phyloP scores from a whole-genome alignment of 2,113 vertebrate genomes.

The Peromyscus californicus region DNA sequence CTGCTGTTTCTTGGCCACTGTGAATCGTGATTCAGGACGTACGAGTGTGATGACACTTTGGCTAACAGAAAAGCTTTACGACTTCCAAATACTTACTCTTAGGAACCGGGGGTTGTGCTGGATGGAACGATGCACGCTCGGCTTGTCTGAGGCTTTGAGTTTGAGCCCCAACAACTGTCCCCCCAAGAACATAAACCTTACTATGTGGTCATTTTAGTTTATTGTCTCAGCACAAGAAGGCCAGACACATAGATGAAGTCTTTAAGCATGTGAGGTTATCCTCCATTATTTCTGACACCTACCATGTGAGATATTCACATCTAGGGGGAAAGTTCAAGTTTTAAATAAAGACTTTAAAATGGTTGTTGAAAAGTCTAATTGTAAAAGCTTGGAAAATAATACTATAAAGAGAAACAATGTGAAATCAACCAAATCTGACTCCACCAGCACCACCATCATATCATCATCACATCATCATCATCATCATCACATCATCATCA shows the following conservation, averaged over 20 bases:
- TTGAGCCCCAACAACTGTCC: neutral
- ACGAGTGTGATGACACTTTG: neutral
- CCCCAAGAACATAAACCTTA: neutral
- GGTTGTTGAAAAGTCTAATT: neutral
- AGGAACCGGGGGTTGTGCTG: neutral
- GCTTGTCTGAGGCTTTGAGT: neutral
- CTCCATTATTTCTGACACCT: constrained; percentile 33
- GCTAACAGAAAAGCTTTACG: neutral
- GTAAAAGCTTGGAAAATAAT: neutral
- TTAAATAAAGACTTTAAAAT: neutral
- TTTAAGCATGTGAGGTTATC: neutral
- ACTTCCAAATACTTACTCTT: constrained; percentile 36
- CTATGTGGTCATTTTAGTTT: neutral
- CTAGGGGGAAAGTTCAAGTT: neutral
- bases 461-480: neutral
- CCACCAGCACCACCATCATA: neutral
- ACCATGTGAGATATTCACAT: neutral
- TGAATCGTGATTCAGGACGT: neutral
- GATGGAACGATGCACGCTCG: neutral
- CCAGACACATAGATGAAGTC: constrained; percentile 1
- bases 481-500: neutral
- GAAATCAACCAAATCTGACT: neutral
- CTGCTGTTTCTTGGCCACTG: neutral
- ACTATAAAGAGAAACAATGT: neutral
- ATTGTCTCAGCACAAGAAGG: neutral